phyloP scores from a whole-genome alignment of 2,113 vertebrate genomes.

The Pogona vitticeps region DNA sequence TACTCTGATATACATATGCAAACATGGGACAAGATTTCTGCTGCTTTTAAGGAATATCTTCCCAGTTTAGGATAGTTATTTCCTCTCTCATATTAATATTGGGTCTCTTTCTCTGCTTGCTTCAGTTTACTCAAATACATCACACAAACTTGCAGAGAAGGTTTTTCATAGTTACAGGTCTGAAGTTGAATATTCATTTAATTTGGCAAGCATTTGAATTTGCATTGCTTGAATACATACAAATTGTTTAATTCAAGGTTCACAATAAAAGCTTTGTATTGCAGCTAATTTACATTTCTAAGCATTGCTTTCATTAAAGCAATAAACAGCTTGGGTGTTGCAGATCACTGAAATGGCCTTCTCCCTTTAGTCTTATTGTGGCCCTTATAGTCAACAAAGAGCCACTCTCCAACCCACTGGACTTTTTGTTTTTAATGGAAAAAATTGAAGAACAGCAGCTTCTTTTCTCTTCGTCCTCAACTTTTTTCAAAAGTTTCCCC shows the following conservation, averaged over 20 bases:
- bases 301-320: slow-evolving; percentile 27
- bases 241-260: slow-evolving; percentile 36
- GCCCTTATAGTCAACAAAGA: not conserved
- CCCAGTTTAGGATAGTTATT: not conserved
- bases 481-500: too few relatives aligned
- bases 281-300: slow-evolving; percentile 32
- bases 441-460: too few relatives aligned
- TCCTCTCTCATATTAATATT: slow-evolving; percentile 2
- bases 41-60: slow-evolving; percentile 3
- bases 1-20: not conserved
- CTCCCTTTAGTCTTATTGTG: slow-evolving; percentile 1
- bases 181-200: slow-evolving; percentile 25
- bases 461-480: too few relatives aligned
- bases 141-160: not conserved
- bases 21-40: not conserved
- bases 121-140: not conserved
- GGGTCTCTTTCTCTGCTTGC: not conserved
- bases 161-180: not conserved
- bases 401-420: not conserved
- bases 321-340: slow-evolving; percentile 34
- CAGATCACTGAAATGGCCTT: slow-evolving; percentile 11
- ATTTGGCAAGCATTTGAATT: slow-evolving; percentile 29
- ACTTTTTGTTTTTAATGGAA: too few relatives aligned
- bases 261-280: slow-evolving; percentile 32
- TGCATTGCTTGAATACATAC: slow-evolving; percentile 16